A percentile compares a stretch with the other conserved stretches of the same genome.
These are phyloP conservation scores for Agapornis canus DNA, from an alignment of 2,797 vertebrate species.

Conservation along the genomic window DNA sequence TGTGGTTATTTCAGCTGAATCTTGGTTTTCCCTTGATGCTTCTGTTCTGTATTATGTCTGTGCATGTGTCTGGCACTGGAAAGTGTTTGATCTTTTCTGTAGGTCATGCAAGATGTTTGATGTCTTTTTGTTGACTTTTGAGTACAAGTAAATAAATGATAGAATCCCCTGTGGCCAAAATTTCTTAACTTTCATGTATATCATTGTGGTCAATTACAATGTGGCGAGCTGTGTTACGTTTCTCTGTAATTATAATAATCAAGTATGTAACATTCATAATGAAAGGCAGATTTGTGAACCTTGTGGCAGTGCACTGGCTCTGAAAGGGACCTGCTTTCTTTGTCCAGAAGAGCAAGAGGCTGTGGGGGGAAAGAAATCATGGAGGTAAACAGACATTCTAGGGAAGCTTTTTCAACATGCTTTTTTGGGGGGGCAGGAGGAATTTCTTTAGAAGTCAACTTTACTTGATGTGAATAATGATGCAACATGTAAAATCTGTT, in stretches of 20 bases:
- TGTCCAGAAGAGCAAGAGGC: neutral
- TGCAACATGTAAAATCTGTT: neutral
- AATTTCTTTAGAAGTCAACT: neutral
- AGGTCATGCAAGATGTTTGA: slow-evolving; percentile 53
- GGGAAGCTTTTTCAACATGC: neutral
- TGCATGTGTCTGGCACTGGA: slow-evolving; percentile 23
- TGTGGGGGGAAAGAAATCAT: neutral
- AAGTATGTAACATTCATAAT: slow-evolving; percentile 28
- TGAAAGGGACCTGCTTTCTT: neutral
- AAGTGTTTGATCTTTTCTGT: slow-evolving; percentile 52
- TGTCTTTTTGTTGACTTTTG: slow-evolving; percentile 35
- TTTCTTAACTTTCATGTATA: slow-evolving; percentile 38
- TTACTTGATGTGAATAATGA: neutral
- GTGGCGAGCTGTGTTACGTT: neutral
- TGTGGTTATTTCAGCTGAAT: slow-evolving; percentile 21
- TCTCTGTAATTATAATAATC: slow-evolving; percentile 44
- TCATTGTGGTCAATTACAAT: slow-evolving; percentile 41
- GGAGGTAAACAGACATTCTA: neutral
- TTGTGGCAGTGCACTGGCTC: neutral
- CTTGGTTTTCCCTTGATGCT: slow-evolving; percentile 10
- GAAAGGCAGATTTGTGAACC: slow-evolving; percentile 43
- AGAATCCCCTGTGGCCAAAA: slow-evolving; percentile 30
- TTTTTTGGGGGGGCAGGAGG: neutral
- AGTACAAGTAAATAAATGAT: slow-evolving; percentile 41
- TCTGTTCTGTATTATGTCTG: slow-evolving; percentile 48